Evolutionary conservation across 2,888 invertebrate species (phyloP), one percentile per base, ranked within the genome.

Genomic region (Napeogenes sylphis): DNA sequence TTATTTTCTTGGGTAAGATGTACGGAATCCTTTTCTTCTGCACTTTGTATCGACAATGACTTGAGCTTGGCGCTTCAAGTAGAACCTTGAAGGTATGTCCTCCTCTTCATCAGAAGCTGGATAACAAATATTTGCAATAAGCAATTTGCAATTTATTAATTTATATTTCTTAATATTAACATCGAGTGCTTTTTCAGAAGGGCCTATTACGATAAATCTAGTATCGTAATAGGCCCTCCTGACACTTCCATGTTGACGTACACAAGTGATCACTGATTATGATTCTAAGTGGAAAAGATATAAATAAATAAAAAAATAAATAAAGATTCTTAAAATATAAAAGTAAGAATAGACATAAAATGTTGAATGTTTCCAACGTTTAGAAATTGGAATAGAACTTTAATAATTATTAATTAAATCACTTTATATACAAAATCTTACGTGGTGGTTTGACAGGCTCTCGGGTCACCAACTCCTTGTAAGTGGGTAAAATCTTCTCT

Each of bases 11-110:
- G 85, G 86, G 61, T 78, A 85, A 0, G 85, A 84, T 3, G 84
- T 73, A 61, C 94, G 82, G 73, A 94, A 93, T 5, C 94, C 94
- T 80, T 95, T 96, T 57, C 96, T 91, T 45, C 96, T 91, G 68
- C 94, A 94, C 78, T 96, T 96, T 6, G 96, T 94, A 80, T 97
- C 96, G 3, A 96, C 93, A 55, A 97, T 95, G 30, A 96, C 82
- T 76, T 96, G 95, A 0, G 96, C 96, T 80, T 96, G 96, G 63
- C 95, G 91, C 84, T 96, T 97, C 64, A 97, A 84, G 79, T 93
- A 94, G 67, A 93, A 94, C 57, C 96, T 91, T 0, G 96, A 95
- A 0, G 96, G 96, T 54, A 96, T 94, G 76, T 96, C 96, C 68
- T 95, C 96, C 75, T 96, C 96, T 68, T 96, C 96, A 64, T 96